Evolutionary conservation across 2,113 vertebrate genomes (phyloP), one percentile per base, ranked within the genome.

Genomic region (Calidris pugnax): DNA sequence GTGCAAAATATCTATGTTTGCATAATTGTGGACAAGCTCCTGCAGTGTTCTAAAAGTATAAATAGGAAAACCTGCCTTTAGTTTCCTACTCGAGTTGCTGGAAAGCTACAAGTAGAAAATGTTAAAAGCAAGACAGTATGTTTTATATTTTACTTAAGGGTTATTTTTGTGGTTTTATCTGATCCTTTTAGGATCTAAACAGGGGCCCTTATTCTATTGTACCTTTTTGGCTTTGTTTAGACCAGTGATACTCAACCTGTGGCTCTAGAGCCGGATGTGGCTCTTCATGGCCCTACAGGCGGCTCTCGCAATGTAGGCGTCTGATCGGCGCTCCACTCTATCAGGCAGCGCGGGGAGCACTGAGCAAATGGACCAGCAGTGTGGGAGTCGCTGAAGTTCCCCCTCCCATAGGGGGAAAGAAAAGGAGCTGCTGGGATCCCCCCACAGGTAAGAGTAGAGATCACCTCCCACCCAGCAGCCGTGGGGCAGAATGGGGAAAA

Each of bases 191-290:
- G 97, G 97, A 97, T 97, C 97, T 73, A 97, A 97, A 97, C 97
- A 96, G 96, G 97, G 97, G 96, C 97, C 97, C 97, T 98, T 98
- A 98, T 98, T 96, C 96, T 98, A 98, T 97, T 98, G 97, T 98
- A 98, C 97, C 97, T 98, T 98, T 98, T 97, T 98, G 97, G 97
- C 97, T 98, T 98, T 98, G 97, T 97, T 98, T 98, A 98, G 97
- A 98, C 97, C 97, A 98, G 97, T 98, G 97, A 98, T 98, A 98
- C 97, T 98, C 97, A 98, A 98, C 97, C 97, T 98, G 97, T 98
- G 97, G 97, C 97, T 97, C 96, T 98, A 98, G 97, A 98, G 97
- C 97, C 95, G 97, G 97, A 98, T 98, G 96, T 97, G 97, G 97
- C 97, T 98, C 97, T 98, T 98, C 96, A 97, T 97, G 97, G 97